These are phyloP conservation scores for Drosophila tristis DNA, from an alignment of 1,140 invertebrate species.

Conservation along the genomic window DNA sequence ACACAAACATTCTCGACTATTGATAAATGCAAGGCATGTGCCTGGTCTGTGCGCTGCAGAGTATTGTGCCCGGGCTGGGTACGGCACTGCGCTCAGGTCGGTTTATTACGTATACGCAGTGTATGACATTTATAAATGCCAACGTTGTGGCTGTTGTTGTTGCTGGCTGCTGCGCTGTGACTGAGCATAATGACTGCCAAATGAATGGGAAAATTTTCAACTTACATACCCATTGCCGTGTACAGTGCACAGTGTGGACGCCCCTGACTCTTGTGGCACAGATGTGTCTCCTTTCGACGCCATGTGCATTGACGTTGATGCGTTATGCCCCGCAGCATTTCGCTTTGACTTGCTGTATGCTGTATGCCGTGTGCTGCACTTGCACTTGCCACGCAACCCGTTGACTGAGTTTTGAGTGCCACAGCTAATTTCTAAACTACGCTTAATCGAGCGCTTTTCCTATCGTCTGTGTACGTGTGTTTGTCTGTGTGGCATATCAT, in stretches of 20 bases:
- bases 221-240: conserved; percentile 15
- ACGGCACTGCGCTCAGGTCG: conserved; percentile 16
- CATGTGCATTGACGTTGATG: conserved; percentile 39
- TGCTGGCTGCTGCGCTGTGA: conserved; percentile 18
- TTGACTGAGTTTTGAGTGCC: not conserved
- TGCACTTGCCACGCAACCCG: conserved; percentile 6
- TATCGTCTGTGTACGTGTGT: not conserved
- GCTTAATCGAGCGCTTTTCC: conserved; percentile 42
- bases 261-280: conserved; percentile 12
- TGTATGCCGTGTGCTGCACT: conserved; percentile 21
- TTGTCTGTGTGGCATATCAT: not conserved
- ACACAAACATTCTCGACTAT: conserved; percentile 52
- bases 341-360: conserved; percentile 22
- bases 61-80: conserved; percentile 28
- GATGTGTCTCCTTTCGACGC: conserved; percentile 9
- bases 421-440: conserved; percentile 63
- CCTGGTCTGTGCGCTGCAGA: conserved; percentile 2
- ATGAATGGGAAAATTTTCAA: conserved; percentile 72
- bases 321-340: conserved; percentile 32
- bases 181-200: conserved; percentile 58
- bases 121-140: conserved; percentile 74
- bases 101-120: conserved; percentile 62
- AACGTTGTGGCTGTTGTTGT: not conserved
- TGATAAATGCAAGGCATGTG: conserved; percentile 68
- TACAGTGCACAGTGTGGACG: not conserved